Base-by-base conservation (phyloP, 1,140 invertebrate species). In the Diachasma alloeum region DNA sequence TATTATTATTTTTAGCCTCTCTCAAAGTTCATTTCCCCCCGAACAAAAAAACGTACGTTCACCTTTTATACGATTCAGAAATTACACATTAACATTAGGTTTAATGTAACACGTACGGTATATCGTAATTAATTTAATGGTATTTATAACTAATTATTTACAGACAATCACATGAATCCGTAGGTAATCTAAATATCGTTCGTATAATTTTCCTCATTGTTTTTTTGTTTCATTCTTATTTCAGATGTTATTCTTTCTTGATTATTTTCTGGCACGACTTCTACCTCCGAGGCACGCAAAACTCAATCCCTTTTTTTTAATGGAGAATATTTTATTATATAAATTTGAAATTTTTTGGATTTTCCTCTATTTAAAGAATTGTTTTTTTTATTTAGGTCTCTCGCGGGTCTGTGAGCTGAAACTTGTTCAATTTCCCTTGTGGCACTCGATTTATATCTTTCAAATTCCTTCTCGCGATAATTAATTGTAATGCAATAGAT, bases 161-260 rank as follows among this genome's bases (percentile, higher is more conserved):
- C 88, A 87, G 86, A 90, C 87, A 89, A 89, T 90, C 87, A 90
- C 87, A 89, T 88, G 84, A 88, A 87, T 89, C 84, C 59, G 85
- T 87, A 87, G 85, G 87, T 89, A 87, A 75, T 86, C 84, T 86
- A 87, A 87, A 85, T 85, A 87, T 88, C 84, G 81, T 85, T 88
- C 86, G 82, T 83, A 76, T 81, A 79, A 76, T 80, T 79, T 79
- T 68, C 76, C 75, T 75, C 59, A 72, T 77, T 67, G 53, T 70
- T 24, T 71, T 70, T 24, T 71, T 31, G 19, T 42, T n/a, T 63
- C 59, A 19, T 44, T 31, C 9, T 72, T 70, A 75, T 59, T 59
- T 70, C 70, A 17, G 15, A 53, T 53, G 48, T n/a, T 19, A 9
- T 46, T 66, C 31, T n/a, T 72, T 17, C 22, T 53, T 37, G 13